A percentile compares a stretch with the other conserved stretches of the same genome.
phyloP scores from a whole-genome alignment of 2,888 invertebrate species.

The Microctonus hyperodae region DNA sequence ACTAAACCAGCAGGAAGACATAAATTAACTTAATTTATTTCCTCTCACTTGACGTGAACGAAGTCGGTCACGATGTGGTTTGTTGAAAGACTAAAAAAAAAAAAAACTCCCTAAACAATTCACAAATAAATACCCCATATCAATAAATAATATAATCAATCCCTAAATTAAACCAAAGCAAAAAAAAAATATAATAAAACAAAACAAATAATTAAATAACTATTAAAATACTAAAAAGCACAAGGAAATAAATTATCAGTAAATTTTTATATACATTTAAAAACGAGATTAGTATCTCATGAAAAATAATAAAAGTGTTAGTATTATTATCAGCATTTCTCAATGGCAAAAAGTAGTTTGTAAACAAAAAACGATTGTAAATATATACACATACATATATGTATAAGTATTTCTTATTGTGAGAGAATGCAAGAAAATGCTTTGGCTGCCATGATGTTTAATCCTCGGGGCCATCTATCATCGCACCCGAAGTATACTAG shows the following conservation, averaged over 20 bases:
- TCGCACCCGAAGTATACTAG: slow-evolving; percentile 53
- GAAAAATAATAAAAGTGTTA: slow-evolving; percentile 11
- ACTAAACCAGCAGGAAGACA: neutral
- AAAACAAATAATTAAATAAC: too few relatives aligned
- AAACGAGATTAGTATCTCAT: neutral
- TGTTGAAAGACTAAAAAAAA: neutral
- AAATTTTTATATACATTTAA: too few relatives aligned
- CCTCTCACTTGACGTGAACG: neutral
- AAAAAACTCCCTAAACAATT: neutral
- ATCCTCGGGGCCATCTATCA: slow-evolving; percentile 60
- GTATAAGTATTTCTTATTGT: slow-evolving; percentile 14
- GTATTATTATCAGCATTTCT: neutral
- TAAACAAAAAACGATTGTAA: neutral
- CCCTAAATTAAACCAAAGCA: neutral
- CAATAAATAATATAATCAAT: neutral
- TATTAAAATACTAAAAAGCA: neutral
- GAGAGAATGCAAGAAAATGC: slow-evolving; percentile 19
- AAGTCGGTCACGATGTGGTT: neutral
- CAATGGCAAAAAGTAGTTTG: slow-evolving; percentile 19
- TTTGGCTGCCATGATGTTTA: slow-evolving; percentile 51
- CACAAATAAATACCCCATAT: neutral
- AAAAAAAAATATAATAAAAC: neutral
- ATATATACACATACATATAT: too few relatives aligned
- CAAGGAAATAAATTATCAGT: too few relatives aligned
- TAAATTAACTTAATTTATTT: neutral